Evolutionary conservation across 1,140 invertebrate genomes (phyloP).

Genomic region (Macrostomum lignano): DNA sequence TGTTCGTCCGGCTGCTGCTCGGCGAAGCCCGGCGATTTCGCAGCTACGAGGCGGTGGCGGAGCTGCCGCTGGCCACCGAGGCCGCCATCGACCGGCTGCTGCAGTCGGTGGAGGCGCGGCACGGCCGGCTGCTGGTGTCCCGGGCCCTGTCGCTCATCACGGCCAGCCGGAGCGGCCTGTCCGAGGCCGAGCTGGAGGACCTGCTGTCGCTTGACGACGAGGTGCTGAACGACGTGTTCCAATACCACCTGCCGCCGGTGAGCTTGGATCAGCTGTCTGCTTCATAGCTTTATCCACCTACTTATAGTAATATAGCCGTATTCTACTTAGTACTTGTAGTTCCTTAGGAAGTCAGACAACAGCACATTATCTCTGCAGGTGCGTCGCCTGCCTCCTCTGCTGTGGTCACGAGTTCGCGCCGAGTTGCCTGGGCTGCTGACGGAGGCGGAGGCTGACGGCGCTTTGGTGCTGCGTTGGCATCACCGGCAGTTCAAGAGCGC

Average conservation of each 20-base stretch:
- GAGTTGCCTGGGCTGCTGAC: slow-evolving; percentile 4
- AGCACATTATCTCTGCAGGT: too few species aligned
- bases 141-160: too few species aligned
- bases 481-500: too few species aligned
- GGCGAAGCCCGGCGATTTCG: too few species aligned
- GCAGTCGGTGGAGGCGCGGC: slow-evolving; percentile 58
- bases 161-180: slow-evolving; percentile 14
- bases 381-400: slow-evolving; percentile 6
- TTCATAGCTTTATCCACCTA: too few species aligned
- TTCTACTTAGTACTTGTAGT: too few species aligned
- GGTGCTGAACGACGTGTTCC: slow-evolving; percentile 14
- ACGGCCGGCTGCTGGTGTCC: slow-evolving; percentile 59
- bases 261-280: too few species aligned
- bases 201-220: slow-evolving; percentile 21
- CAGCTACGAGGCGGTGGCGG: slow-evolving; percentile 60
- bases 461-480: slow-evolving; percentile 1
- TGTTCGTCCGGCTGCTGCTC: slow-evolving; percentile 12
- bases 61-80: too few species aligned
- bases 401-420: slow-evolving; percentile 2
- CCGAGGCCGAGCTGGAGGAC: slow-evolving; percentile 22
- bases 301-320: too few species aligned
- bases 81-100: slow-evolving; percentile 81
- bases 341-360: too few species aligned
- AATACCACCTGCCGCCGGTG: slow-evolving; percentile 3
- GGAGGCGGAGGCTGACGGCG: slow-evolving; percentile 4